Percentiles rank a stretch among this genome's conserved stretches.
Conservation (phyloP, 2,888 invertebrate species). For the Coenonympha arcania region DNA sequence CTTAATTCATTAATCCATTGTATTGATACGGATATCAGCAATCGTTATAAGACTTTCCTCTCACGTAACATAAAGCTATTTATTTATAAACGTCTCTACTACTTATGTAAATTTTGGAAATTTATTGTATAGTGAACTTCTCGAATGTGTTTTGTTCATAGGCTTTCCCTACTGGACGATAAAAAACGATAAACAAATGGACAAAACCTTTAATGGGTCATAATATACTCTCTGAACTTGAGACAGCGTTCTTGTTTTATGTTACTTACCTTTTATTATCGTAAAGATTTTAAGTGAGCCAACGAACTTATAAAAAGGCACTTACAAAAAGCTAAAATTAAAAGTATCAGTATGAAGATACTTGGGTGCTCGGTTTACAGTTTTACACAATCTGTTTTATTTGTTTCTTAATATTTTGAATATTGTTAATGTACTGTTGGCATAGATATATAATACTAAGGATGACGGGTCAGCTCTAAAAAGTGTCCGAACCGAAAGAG, state of each 20-base stretch:
- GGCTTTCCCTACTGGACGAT: not conserved
- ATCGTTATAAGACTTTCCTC: too few relatives aligned
- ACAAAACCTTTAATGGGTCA: not conserved
- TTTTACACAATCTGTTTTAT: too few relatives aligned
- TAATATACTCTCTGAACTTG: slow-evolving; percentile 10
- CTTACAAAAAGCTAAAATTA: not conserved
- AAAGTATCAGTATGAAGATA: not conserved
- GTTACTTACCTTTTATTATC: slow-evolving; percentile 8
- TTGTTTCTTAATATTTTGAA: too few relatives aligned
- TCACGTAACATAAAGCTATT: not conserved
- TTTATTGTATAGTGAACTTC: not conserved
- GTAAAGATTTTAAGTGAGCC: slow-evolving; percentile 8
- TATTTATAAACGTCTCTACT: not conserved
- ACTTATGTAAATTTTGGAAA: slow-evolving; percentile 2
- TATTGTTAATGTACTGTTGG: too few relatives aligned
- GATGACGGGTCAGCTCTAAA: too few relatives aligned
- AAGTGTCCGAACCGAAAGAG: too few relatives aligned
- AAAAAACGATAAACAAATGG: slow-evolving; percentile 1
- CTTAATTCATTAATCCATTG: too few relatives aligned
- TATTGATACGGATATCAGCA: too few relatives aligned
- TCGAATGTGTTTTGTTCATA: not conserved
- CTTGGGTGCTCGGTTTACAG: too few relatives aligned
- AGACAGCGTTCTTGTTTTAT: slow-evolving; percentile 9
- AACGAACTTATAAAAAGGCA: slow-evolving; percentile 10
- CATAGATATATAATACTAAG: too few relatives aligned